Evolutionary conservation across 2,888 invertebrate species (phyloP).

Genomic region (Dryobota labecula): DNA sequence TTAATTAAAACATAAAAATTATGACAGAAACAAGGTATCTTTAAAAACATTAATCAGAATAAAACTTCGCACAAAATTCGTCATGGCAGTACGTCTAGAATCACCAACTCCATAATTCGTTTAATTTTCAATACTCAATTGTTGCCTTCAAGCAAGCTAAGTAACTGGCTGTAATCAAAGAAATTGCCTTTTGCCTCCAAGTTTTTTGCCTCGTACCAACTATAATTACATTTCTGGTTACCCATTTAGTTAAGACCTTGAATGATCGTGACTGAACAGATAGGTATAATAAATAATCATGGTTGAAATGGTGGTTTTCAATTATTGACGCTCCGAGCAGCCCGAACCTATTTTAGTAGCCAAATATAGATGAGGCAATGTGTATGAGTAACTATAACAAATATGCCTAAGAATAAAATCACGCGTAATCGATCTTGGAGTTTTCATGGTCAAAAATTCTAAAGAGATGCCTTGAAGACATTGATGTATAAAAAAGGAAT

Average conservation of each 20-base stretch:
- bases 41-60: constrained; percentile 6
- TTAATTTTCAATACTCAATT: constrained; percentile 51
- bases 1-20: constrained; percentile 7
- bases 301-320: constrained; percentile 75
- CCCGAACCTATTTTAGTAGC: constrained; percentile 62
- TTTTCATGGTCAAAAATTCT: constrained; percentile 53
- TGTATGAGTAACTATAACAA: constrained; percentile 57
- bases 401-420: constrained; percentile 54
- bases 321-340: constrained; percentile 75
- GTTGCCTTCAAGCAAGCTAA: constrained; percentile 49
- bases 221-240: constrained; percentile 79
- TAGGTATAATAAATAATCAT: constrained; percentile 73
- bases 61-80: constrained; percentile 16
- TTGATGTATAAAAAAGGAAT: too few species aligned
- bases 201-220: constrained; percentile 69
- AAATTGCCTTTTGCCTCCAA: constrained; percentile 68
- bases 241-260: constrained; percentile 79
- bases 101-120: constrained; percentile 41
- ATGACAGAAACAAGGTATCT: constrained; percentile 14
- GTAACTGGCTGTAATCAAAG: constrained; percentile 58
- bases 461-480: constrained; percentile 48
- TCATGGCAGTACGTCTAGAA: constrained; percentile 7
- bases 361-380: constrained; percentile 68
- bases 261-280: constrained; percentile 80
- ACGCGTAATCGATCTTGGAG: constrained; percentile 46